phyloP scores from a whole-genome alignment of 2,888 invertebrate genomes.

The Ectemnius lituratus region DNA sequence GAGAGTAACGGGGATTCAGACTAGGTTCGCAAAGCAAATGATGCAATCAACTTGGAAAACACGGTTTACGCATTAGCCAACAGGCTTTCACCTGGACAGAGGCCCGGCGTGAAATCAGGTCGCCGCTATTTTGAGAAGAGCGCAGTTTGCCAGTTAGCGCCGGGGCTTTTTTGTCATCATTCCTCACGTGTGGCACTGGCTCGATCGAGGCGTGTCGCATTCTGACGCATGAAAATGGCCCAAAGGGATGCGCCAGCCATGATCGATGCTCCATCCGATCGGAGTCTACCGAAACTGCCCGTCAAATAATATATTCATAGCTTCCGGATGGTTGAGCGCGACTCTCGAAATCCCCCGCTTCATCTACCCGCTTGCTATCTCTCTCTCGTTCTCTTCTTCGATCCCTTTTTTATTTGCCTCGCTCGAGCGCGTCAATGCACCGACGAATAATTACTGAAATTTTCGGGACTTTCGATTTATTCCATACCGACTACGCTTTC shows the following conservation, averaged over 20 bases:
- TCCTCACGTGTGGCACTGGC: no score
- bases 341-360: conserved; percentile 62
- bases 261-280: conserved; percentile 76
- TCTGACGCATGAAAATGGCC: conserved; percentile 77
- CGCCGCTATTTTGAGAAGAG: no score
- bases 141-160: no score
- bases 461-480: conserved; percentile 14
- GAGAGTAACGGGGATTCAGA: no score
- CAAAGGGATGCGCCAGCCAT: conserved; percentile 76
- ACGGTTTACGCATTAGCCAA: no score
- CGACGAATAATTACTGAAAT: not conserved
- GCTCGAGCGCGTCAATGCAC: conserved; percentile 25
- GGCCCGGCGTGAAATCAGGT: no score
- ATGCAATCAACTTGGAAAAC: no score
- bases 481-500: conserved; percentile 16
- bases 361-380: conserved; percentile 7
- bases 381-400: conserved; percentile 7
- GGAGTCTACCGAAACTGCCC: conserved; percentile 76
- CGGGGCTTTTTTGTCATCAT: no score
- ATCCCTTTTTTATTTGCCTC: not conserved
- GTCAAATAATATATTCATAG: conserved; percentile 77
- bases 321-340: conserved; percentile 76
- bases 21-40: no score
- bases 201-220: conserved; percentile 63
- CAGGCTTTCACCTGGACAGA: no score